Evolutionary conservation across 2,797 vertebrate genomes (phyloP).

Genomic region (Scyliorhinus canicula): DNA sequence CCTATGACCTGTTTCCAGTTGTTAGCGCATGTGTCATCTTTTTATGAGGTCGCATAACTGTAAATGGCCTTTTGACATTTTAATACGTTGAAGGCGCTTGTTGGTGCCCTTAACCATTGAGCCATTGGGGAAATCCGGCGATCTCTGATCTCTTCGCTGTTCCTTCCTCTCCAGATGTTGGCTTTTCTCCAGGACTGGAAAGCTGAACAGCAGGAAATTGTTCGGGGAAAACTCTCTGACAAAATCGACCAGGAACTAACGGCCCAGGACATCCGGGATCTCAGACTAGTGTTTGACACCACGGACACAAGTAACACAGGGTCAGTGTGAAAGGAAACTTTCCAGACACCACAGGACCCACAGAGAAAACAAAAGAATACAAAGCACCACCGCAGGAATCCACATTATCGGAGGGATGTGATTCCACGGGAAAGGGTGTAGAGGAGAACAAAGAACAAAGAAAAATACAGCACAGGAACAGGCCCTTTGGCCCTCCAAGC

Average conservation of each 20-base stretch:
- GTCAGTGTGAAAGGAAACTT: background rate
- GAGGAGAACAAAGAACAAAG: too few species aligned
- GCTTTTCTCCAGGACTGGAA: conserved; percentile 6
- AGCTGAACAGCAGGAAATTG: background rate
- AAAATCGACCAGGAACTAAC: conserved; percentile 13
- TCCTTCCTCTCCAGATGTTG: background rate
- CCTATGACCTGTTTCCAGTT: background rate
- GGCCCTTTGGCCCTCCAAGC: too few species aligned
- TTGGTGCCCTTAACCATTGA: background rate
- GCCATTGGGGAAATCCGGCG: background rate
- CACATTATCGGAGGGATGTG: too few species aligned
- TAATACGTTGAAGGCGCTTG: background rate
- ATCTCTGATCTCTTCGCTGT: background rate
- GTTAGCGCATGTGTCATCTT: background rate
- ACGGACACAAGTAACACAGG: background rate
- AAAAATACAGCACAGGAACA: too few species aligned
- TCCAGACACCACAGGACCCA: background rate
- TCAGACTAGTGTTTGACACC: background rate
- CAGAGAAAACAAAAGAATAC: background rate
- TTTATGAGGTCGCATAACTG: background rate
- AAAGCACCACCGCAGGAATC: background rate
- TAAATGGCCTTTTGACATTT: background rate
- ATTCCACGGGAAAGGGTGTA: too few species aligned
- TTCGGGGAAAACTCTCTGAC: background rate
- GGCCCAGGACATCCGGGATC: conserved; percentile 5